phyloP scores from a whole-genome alignment of 2,888 invertebrate species.

The Drosophila paramelanica region DNA sequence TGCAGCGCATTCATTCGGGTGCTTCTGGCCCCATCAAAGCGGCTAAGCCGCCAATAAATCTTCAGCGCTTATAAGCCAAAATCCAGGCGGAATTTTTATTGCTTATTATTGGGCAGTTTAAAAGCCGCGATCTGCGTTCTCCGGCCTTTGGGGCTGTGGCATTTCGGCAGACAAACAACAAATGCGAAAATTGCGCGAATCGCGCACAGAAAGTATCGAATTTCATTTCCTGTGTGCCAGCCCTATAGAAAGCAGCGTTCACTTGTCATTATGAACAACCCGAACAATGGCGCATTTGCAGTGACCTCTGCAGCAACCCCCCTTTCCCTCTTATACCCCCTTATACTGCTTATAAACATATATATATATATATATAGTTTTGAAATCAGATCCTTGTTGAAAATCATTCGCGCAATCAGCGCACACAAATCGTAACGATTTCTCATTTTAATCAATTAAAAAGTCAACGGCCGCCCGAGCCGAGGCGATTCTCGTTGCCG shows the following conservation, averaged over 20 bases:
- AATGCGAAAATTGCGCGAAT: constrained; percentile 13
- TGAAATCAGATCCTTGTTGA: constrained; percentile 82
- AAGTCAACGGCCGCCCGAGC: constrained; percentile 78
- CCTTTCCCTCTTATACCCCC: too few relatives aligned
- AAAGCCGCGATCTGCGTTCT: constrained; percentile 14
- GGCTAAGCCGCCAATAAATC: constrained; percentile 78
- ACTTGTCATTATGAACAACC: constrained; percentile 72
- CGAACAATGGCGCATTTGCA: constrained; percentile 80
- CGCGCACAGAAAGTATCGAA: constrained; percentile 75
- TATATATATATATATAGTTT: constrained; percentile 32
- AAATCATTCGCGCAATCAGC: constrained; percentile 75
- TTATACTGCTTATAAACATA: not conserved
- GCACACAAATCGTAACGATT: constrained; percentile 83
- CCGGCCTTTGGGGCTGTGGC: constrained; percentile 17
- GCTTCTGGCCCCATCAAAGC: constrained; percentile 61
- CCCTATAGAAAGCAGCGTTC: constrained; percentile 48
- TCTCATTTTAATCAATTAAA: constrained; percentile 85
- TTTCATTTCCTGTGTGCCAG: constrained; percentile 82
- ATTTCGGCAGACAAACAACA: constrained; percentile 52
- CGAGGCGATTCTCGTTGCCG: constrained; percentile 31
- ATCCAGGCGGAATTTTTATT: constrained; percentile 75
- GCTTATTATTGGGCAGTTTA: constrained; percentile 71
- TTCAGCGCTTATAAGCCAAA: constrained; percentile 62
- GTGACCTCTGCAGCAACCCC: constrained; percentile 26
- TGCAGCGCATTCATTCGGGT: constrained; percentile 2